Base-by-base conservation (phyloP, 2,888 invertebrate species). In the Idaea biselata region DNA sequence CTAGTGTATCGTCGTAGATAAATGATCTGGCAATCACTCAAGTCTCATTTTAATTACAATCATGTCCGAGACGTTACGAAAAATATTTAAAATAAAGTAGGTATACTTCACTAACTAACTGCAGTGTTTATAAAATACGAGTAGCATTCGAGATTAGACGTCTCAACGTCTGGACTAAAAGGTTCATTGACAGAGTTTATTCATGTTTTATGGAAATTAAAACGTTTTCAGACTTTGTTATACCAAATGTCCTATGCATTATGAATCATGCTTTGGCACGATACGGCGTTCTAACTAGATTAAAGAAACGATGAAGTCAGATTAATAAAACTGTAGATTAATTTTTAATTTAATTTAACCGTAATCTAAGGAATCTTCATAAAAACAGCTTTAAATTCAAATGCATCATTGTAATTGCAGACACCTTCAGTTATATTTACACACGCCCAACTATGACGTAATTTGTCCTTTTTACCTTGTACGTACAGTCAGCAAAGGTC, bases 121-220 rank as follows among this genome's bases (percentile, higher is more conserved):
- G 7, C 44, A 44, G 44, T 44, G 44, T 44, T 32, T 44, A 44
- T 14, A 11, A 44, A 44, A 44, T 44, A 44, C 14, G 44, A 14
- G 8, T 44, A 44, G 11, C 14, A 44, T 44, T 44, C 11, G 1
- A 14, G 14, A 44, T 44, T 44, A 44, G 44, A 58, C 58, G 58
- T 58, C 58, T 58, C 16, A 31, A 58, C 58, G 58, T 44, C 44
- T 44, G 44, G 44, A 44, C 44, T 44, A 44, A 14, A 44, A 44
- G 44, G 44, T 44, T 44, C 44, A 44, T 44, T 44, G 44, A 44
- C 44, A 58, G 32, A 17, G 56, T 54, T 63, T 59, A 55, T 63
- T 33, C 60, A 60, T 54, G 32, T 58, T 62, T 61, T 58, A 61
- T 61, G 60, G 54, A 64, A 61, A 63, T 60, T 57, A 62, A 59